Conservation (phyloP, 2,113 vertebrate genomes). For the Enhydra lutris region DNA sequence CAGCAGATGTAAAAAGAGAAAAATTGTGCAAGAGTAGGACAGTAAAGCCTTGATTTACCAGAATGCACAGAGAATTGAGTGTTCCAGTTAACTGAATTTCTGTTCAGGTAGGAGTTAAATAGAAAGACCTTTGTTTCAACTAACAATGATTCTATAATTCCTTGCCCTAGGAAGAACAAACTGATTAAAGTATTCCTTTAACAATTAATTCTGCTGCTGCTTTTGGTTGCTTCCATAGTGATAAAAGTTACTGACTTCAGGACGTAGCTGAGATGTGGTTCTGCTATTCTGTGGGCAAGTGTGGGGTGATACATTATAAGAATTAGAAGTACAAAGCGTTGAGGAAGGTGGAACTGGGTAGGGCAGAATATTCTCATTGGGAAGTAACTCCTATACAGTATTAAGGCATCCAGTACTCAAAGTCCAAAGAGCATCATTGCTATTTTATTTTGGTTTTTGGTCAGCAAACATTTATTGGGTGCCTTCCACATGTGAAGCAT, state of each 20-base stretch:
- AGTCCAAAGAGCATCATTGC: background rate
- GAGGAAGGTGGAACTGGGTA: background rate
- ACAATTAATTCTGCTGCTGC: background rate
- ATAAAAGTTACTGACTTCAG: background rate
- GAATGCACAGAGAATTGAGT: background rate
- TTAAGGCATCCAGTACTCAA: background rate
- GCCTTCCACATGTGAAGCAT: background rate
- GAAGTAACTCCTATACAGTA: background rate
- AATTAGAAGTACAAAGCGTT: background rate
- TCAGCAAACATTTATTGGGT: background rate
- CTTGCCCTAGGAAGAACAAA: background rate
- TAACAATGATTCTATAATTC: background rate
- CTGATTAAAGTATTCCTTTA: background rate
- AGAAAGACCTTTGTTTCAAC: background rate
- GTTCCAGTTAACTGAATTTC: background rate
- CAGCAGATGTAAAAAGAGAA: constrained; percentile 30
- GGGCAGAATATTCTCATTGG: background rate
- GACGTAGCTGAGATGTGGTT: background rate
- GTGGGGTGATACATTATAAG: background rate
- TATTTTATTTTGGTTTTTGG: background rate
- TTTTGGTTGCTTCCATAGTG: background rate
- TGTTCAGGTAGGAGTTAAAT: background rate
- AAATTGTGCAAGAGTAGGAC: constrained; percentile 22
- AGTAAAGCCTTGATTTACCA: constrained; percentile 19
- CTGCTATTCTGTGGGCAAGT: background rate